Base-by-base conservation (phyloP, 53 echinoderm and acorn worm species). In the Echinarachnius parma region DNA sequence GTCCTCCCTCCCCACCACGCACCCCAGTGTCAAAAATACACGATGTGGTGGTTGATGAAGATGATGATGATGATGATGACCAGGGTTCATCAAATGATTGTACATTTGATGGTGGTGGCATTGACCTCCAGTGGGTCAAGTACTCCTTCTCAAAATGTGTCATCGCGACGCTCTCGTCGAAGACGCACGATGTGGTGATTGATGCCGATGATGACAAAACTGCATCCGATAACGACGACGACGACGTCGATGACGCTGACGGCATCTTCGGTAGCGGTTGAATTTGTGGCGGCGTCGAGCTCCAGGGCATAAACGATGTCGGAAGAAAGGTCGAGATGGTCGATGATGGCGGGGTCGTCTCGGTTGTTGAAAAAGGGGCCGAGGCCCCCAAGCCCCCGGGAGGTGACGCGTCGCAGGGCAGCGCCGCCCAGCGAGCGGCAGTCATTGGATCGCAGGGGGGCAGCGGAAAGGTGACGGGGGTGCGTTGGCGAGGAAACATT, bases 401-500 rank as follows among this genome's bases (percentile, higher is more conserved):
- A 48, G 70, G 70, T 32, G 70, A 34, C 32, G 34, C 53, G 53
- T 69, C 70, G 70, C 34, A 33, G 15, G 70, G 70, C 3, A 69
- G 35, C 16, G 35, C 70, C 31, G 70, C 20, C 70, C 34, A 53
- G n/a, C n/a, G n/a, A 31, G 70, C 34, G 70, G 70, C 50, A 22
- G 53, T 33, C 70, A 69, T 69, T 33, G 70, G 24, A 34, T 69
- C 53, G 53, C 53, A 53, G 70, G 53, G 9, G 9, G 4, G 13
- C 37, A 46, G 46, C 66, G 70, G 70, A 69, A 69, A 69, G 70
- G 70, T 69, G 70, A 53, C 53, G 25, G 70, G 34, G 53, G 52
- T 53, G 52, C 53, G 70, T 69, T 53, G 53, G 34, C 53, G 52
- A 32, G 70, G 33, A 53, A 69, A 52, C 70, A 53, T 69, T 69